Base-by-base conservation (phyloP, 1,140 invertebrate genomes). In the Diabrotica virgifera region DNA sequence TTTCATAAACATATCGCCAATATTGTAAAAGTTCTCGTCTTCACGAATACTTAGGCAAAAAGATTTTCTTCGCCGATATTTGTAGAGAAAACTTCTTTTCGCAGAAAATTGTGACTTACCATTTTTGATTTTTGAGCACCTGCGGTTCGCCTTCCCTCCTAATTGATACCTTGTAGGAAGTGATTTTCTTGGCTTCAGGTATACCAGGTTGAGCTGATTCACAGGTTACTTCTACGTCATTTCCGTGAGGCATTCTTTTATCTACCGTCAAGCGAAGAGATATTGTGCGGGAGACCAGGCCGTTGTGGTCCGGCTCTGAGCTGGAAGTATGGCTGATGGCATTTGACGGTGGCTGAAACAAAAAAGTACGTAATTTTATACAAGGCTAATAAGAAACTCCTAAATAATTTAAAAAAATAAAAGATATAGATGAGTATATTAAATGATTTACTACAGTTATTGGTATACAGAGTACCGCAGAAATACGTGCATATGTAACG, bases 191-290 rank as follows among this genome's bases (percentile, higher is more conserved):
- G 14, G 52, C 54, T 35, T 66, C 56, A 5, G 71, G 69, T 14
- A 72, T 64, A 38, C 71, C 71, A 14, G 71, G 71, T 52, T 70
- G 58, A 37, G 66, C 63, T 50, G 71, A 69, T 53, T 63, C 57
- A 64, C 71, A 72, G 14, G 59, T 61, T 11, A 72, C 57, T 53
- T 72, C 71, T 5, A 72, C 61, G 46, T 56, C 57, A 36, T 67
- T 63, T 35, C 62, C 69, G 58, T 46, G 56, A 36, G 65, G 66
- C 50, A 62, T 54, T 59, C 69, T 70, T 14, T 59, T 52, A 56
- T 72, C 71, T 14, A 64, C 69, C 51, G 56, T 38, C 40, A 70
- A 65, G n/a, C 67, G 59, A 11, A 72, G 38, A 36, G 64, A 63
- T 40, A 70, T 52, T 11, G 66, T 64, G 37, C 71, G 64, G 14